phyloP scores from a whole-genome alignment of 2,888 invertebrate species.

The Aquatica leii region DNA sequence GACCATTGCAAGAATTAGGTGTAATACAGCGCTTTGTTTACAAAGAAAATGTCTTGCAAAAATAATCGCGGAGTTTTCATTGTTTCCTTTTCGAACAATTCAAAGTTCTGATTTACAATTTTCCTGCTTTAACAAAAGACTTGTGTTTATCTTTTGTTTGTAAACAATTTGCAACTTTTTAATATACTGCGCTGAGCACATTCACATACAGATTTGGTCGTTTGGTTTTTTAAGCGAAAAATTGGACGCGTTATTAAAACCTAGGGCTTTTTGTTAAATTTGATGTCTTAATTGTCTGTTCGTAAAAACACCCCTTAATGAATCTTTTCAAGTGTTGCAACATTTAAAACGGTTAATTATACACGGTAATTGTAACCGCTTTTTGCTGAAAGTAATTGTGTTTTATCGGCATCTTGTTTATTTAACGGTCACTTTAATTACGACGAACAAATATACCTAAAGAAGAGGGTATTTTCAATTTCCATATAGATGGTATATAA shows the following conservation, averaged over 20 bases:
- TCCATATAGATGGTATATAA: slow-evolving; percentile 6
- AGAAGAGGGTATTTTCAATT: slow-evolving; percentile 14
- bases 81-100: neutral
- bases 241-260: too few species aligned
- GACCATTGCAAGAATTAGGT: slow-evolving; percentile 15
- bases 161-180: neutral
- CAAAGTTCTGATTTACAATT: slow-evolving; percentile 14
- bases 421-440: slow-evolving; percentile 13
- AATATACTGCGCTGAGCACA: too few species aligned
- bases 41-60: slow-evolving; percentile 14
- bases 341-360: slow-evolving; percentile 34
- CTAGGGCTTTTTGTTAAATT: slow-evolving; percentile 24
- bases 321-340: slow-evolving; percentile 34
- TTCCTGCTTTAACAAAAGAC: neutral
- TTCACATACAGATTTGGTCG: too few species aligned
- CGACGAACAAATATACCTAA: too few species aligned
- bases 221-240: too few species aligned
- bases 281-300: slow-evolving; percentile 30
- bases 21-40: slow-evolving; percentile 6
- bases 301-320: slow-evolving; percentile 32
- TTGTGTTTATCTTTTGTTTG: neutral
- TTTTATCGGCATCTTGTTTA: slow-evolving; percentile 22
- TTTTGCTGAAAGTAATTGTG: slow-evolving; percentile 29
- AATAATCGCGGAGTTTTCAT: slow-evolving; percentile 7
- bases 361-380: slow-evolving; percentile 25